A percentile compares a stretch with the other conserved stretches of the same genome.
These are phyloP conservation scores for Pangasius sanitwongsei DNA, from an alignment of 2,797 vertebrate species.

Conservation along the genomic window DNA sequence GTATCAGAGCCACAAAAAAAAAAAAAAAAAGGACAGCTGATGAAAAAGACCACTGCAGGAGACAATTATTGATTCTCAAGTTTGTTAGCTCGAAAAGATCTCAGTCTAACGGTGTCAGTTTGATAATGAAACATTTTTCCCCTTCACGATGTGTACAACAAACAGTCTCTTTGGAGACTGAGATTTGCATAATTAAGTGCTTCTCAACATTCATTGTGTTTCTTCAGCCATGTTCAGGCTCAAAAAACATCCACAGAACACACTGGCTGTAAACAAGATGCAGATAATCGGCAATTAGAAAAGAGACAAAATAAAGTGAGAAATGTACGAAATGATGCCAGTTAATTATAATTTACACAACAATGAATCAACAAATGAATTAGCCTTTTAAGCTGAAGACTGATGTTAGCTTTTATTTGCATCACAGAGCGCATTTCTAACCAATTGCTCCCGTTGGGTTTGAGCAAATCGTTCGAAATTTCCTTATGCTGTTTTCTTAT, in stretches of 20 bases:
- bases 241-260: neutral
- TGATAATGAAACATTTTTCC: neutral
- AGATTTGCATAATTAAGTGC: slow-evolving; percentile 30
- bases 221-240: slow-evolving; percentile 30
- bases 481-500: neutral
- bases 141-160: neutral
- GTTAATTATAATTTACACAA: slow-evolving; percentile 18
- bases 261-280: slow-evolving; percentile 12
- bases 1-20: neutral
- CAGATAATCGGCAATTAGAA: slow-evolving; percentile 22
- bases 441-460: neutral
- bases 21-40: neutral
- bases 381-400: neutral
- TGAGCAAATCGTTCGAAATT: neutral
- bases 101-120: neutral
- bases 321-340: neutral
- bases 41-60: neutral
- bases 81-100: neutral
- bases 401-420: neutral
- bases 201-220: slow-evolving; percentile 35
- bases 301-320: neutral
- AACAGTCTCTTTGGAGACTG: neutral
- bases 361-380: slow-evolving; percentile 9
- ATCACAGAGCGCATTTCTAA: neutral
- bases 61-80: slow-evolving; percentile 37